Evolutionary conservation across 2,888 invertebrate species (phyloP).

Genomic region (Tridacna crocea): DNA sequence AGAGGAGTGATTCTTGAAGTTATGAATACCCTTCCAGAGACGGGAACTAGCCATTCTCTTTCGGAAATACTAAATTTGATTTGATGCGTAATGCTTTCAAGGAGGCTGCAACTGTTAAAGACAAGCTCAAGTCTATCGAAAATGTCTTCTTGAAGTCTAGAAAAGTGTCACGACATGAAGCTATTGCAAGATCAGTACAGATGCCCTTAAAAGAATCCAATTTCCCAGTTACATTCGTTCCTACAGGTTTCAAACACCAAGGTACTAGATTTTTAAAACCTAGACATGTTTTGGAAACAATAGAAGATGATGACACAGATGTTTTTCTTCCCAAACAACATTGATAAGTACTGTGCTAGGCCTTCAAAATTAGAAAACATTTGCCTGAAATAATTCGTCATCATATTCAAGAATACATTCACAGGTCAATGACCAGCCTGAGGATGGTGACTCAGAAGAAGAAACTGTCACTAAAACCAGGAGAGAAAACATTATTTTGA

Average conservation of each 20-base stretch:
- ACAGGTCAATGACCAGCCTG: background rate
- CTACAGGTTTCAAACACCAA: slow-evolving; percentile 43
- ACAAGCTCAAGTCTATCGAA: slow-evolving; percentile 34
- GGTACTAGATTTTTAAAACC: slow-evolving; percentile 47
- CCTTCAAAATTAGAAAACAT: slow-evolving; percentile 44
- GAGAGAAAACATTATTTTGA: slow-evolving; percentile 17
- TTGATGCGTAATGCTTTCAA: slow-evolving; percentile 26
- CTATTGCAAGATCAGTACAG: slow-evolving; percentile 36
- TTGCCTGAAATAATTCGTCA: slow-evolving; percentile 51
- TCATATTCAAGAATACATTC: slow-evolving; percentile 30
- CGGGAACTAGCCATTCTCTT: background rate
- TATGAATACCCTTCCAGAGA: slow-evolving; percentile 7
- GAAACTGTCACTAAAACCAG: slow-evolving; percentile 10
- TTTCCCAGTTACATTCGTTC: slow-evolving; percentile 39
- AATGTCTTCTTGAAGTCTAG: slow-evolving; percentile 41
- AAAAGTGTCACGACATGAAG: slow-evolving; percentile 58
- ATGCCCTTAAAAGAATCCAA: slow-evolving; percentile 44
- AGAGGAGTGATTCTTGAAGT: background rate
- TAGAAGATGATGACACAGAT: slow-evolving; percentile 50
- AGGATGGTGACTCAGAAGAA: slow-evolving; percentile 12
- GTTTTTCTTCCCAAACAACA: slow-evolving; percentile 45
- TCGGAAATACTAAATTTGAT: slow-evolving; percentile 18
- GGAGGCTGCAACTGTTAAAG: slow-evolving; percentile 17
- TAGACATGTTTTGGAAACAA: slow-evolving; percentile 23
- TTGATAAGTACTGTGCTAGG: slow-evolving; percentile 45